Percentiles rank a stretch among this genome's conserved stretches.
Evolutionary conservation across 2,888 invertebrate species (phyloP).

Genomic region (Eledona agricola): DNA sequence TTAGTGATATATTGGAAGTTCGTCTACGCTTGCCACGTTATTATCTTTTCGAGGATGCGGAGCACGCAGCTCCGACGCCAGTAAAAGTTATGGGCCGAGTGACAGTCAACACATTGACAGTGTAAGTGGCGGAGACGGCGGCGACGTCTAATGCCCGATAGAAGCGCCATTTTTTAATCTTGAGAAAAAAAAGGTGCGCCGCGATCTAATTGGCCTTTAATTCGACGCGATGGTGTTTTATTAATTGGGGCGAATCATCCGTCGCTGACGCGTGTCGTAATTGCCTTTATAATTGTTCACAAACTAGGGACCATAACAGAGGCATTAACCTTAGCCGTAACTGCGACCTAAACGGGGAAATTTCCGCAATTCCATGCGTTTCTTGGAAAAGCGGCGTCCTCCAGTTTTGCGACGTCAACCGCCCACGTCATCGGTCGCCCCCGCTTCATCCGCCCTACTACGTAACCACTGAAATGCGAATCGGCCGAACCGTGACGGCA

Average conservation of each 20-base stretch:
- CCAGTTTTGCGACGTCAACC: too few species aligned
- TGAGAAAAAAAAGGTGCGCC: not conserved
- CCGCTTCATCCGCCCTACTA: too few species aligned
- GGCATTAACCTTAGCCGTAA: conserved; percentile 36
- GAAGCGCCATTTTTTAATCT: conserved; percentile 5
- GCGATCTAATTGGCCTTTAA: conserved; percentile 17
- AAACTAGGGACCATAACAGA: conserved; percentile 37
- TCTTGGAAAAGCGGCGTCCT: not conserved
- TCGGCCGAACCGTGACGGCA: too few species aligned
- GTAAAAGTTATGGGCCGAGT: conserved; percentile 54
- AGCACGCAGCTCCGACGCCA: conserved; percentile 51
- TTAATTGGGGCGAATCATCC: conserved; percentile 31
- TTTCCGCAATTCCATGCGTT: not conserved
- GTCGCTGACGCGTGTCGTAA: conserved; percentile 35
- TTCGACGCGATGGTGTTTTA: conserved; percentile 17
- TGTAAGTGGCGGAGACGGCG: too few species aligned
- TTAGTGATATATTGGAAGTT: conserved; percentile 35
- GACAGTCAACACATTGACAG: conserved; percentile 56
- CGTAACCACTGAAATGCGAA: too few species aligned
- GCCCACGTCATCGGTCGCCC: too few species aligned
- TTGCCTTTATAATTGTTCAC: conserved; percentile 34
- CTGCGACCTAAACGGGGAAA: conserved; percentile 6
- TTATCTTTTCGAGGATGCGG: conserved; percentile 53
- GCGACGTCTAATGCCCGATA: conserved; percentile 47
- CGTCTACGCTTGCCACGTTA: conserved; percentile 45